phyloP scores from a whole-genome alignment of 2,797 vertebrate species.

The Labeo calbasu region DNA sequence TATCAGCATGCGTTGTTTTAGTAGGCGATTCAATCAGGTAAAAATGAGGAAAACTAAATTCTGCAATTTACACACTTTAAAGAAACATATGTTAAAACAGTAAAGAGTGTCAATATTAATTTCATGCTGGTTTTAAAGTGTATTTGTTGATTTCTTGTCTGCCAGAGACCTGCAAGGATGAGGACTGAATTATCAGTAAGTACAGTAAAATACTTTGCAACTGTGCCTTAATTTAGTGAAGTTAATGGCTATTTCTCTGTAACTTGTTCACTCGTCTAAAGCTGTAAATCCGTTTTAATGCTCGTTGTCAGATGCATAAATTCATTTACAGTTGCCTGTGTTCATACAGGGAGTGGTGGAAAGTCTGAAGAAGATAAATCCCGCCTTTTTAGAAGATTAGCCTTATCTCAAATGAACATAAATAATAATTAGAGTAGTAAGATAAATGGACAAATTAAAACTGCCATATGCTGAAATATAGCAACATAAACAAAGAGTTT shows the following conservation, averaged over 20 bases:
- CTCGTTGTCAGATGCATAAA: conserved; percentile 42
- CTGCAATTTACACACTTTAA: not conserved
- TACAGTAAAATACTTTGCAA: not conserved
- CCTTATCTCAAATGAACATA: conserved; percentile 55
- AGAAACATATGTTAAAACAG: not conserved
- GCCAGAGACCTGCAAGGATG: not conserved
- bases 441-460: conserved; percentile 68
- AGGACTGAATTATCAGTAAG: not conserved
- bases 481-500: conserved; percentile 48
- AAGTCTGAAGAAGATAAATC: conserved; percentile 66
- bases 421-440: conserved; percentile 66
- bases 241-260: not conserved
- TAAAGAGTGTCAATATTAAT: not conserved
- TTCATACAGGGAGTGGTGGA: conserved; percentile 59
- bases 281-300: conserved; percentile 17
- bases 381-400: conserved; percentile 68
- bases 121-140: not conserved
- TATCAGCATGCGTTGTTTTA: not conserved
- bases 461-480: conserved; percentile 65
- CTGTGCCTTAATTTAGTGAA: not conserved
- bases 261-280: conserved; percentile 4
- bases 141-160: not conserved
- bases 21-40: not conserved
- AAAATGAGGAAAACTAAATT: not conserved
- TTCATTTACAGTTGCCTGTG: conserved; percentile 55